A percentile compares a stretch with the other conserved stretches of the same genome.
These are phyloP conservation scores for Marmota monax DNA, from an alignment of 2,113 vertebrate species.

Conservation along the genomic window DNA sequence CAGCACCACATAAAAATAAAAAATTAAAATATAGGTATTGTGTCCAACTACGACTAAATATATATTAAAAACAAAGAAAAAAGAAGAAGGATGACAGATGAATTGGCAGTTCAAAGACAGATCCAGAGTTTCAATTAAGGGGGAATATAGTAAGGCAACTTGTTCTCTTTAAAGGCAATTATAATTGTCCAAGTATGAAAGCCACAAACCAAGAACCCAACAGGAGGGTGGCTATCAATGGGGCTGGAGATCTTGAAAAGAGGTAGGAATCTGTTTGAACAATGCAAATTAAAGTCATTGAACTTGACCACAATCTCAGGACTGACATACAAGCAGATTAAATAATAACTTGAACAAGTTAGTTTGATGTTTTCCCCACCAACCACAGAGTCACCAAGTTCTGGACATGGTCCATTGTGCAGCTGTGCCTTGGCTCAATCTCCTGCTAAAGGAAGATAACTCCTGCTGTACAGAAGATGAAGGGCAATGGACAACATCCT, in stretches of 20 bases:
- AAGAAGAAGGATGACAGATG: not conserved
- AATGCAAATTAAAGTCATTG: conserved; percentile 13
- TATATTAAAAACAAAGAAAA: no score
- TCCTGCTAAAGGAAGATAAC: not conserved
- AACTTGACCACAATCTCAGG: not conserved
- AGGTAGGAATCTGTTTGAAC: not conserved
- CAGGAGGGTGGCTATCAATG: not conserved
- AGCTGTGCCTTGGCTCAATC: not conserved
- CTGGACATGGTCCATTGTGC: not conserved
- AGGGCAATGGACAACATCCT: not conserved
- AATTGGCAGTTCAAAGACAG: not conserved
- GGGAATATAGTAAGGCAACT: not conserved
- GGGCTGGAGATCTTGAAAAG: not conserved
- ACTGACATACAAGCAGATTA: not conserved
- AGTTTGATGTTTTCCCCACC: not conserved
- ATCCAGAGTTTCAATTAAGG: not conserved
- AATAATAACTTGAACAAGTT: not conserved
- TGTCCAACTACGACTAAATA: no score
- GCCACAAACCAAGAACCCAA: not conserved
- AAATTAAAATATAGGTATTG: no score
- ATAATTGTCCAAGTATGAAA: not conserved
- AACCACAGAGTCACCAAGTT: no score
- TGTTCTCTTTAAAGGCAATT: not conserved
- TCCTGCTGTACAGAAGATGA: not conserved
- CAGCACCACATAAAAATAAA: no score